A percentile compares a stretch with the other conserved stretches of the same genome.
These are phyloP conservation scores for Cliona cf. orientalis DNA, from an alignment of 37 sponge, comb jelly and placozoan genomes.

Conservation along the genomic window DNA sequence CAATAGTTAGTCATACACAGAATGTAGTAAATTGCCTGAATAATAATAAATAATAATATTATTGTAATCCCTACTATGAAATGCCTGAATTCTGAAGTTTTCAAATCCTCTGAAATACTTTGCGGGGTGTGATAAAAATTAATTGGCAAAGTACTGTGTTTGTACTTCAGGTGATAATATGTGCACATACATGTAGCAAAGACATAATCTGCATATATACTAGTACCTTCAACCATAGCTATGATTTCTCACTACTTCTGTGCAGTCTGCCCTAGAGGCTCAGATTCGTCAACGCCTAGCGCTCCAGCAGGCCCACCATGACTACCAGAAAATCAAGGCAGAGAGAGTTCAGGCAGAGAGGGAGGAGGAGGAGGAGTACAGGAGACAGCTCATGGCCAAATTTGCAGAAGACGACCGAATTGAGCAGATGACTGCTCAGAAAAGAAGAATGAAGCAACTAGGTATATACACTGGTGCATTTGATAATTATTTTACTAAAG, in stretches of 20 bases:
- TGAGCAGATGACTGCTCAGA: constrained; percentile 98
- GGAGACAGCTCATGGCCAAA: constrained; percentile 96
- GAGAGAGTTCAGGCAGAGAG: constrained; percentile 61
- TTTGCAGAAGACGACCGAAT: constrained; percentile 97
- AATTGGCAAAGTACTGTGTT: too few species aligned
- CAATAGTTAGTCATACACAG: background rate
- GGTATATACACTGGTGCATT: constrained; percentile 12
- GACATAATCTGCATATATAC: too few species aligned
- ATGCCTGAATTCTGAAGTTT: too few species aligned
- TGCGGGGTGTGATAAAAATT: too few species aligned
- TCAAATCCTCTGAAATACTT: too few species aligned
- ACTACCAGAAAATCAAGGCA: constrained; percentile 78
- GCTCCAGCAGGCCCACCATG: constrained; percentile 82
- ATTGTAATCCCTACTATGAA: background rate
- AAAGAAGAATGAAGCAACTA: constrained; percentile 95
- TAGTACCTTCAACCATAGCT: too few species aligned
- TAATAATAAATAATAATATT: background rate
- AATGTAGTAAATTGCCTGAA: background rate
- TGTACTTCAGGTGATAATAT: background rate
- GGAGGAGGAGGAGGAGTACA: constrained; percentile 88
- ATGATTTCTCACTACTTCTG: too few species aligned
- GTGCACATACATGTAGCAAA: background rate
- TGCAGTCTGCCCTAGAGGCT: constrained; percentile 47
- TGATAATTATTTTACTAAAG: background rate
- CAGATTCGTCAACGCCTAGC: constrained; percentile 89